Percentiles rank a stretch among this genome's conserved stretches.
These are phyloP conservation scores for Lepidurus arcticus DNA, from an alignment of 1,140 invertebrate species.

Conservation along the genomic window DNA sequence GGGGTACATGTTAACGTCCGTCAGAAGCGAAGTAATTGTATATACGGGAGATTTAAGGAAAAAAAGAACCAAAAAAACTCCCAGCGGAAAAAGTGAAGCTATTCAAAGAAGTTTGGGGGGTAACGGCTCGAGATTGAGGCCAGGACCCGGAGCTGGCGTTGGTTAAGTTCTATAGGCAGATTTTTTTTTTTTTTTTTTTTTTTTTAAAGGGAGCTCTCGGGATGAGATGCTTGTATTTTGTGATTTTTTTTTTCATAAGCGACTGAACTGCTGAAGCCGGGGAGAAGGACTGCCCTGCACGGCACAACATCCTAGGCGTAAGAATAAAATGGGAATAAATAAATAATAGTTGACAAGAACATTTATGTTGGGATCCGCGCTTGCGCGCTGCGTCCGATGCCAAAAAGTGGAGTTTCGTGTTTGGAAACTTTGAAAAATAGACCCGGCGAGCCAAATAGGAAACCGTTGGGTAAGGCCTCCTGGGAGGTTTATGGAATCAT, in stretches of 20 bases:
- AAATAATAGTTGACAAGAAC: not conserved
- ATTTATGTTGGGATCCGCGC: not conserved
- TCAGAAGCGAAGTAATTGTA: not conserved
- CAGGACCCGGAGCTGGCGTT: not conserved
- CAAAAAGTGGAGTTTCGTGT: constrained; percentile 20
- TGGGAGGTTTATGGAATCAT: constrained; percentile 11
- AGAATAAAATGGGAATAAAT: not conserved
- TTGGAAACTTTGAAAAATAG: not conserved
- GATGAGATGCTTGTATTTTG: not conserved
- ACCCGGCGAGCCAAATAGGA: not conserved
- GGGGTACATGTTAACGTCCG: not conserved
- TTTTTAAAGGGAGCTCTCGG: not conserved
- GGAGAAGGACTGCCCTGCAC: not conserved
- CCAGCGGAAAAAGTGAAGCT: not conserved
- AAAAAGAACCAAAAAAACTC: not conserved
- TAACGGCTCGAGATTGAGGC: constrained; percentile 13
- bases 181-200: not conserved
- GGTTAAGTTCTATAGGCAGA: not conserved
- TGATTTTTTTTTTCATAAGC: not conserved
- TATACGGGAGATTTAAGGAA: not conserved
- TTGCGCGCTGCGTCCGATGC: not conserved
- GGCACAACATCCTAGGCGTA: not conserved
- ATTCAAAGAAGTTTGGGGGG: not conserved
- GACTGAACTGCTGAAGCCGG: not conserved
- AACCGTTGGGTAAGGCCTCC: not conserved